A percentile compares a stretch with the other conserved stretches of the same genome.
Conservation (phyloP, 2,888 invertebrate genomes). For the Cataglyphis cursor region DNA sequence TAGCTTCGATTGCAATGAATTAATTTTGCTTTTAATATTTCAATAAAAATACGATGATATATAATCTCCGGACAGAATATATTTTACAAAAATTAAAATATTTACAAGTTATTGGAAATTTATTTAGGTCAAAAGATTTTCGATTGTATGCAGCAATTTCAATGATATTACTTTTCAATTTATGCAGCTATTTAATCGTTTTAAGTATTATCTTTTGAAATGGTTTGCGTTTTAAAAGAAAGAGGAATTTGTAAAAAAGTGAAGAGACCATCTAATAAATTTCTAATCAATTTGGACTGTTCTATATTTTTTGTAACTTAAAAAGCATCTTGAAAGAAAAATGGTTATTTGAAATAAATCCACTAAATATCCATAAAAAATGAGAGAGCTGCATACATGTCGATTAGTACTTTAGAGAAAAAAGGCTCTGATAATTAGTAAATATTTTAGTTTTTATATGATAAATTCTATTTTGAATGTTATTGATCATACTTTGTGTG, state of each 20-base stretch:
- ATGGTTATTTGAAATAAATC: not conserved
- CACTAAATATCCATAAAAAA: not conserved
- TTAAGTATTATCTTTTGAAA: constrained; percentile 3
- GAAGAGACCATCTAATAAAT: constrained; percentile 12
- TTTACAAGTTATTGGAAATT: constrained; percentile 11
- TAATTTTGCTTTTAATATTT: constrained; percentile 28
- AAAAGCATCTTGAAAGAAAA: not conserved
- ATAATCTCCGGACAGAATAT: constrained; percentile 12
- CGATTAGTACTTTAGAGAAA: not conserved
- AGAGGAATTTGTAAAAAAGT: constrained; percentile 1
- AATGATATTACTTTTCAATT: not conserved
- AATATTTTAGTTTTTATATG: not conserved
- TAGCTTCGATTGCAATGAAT: constrained; percentile 12
- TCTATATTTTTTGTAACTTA: constrained; percentile 1
- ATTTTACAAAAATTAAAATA: constrained; percentile 13
- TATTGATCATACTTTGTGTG: constrained; percentile 2
- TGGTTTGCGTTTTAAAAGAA: not conserved
- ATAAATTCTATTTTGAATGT: not conserved
- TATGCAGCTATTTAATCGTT: not conserved
- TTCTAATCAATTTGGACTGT: not conserved
- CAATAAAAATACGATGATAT: not conserved
- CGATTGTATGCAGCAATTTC: not conserved
- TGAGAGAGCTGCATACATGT: not conserved
- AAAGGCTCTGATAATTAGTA: not conserved
- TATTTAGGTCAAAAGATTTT: constrained; percentile 1